Base-by-base conservation (phyloP, 1,140 invertebrate species). In the Drosophila pachea region DNA sequence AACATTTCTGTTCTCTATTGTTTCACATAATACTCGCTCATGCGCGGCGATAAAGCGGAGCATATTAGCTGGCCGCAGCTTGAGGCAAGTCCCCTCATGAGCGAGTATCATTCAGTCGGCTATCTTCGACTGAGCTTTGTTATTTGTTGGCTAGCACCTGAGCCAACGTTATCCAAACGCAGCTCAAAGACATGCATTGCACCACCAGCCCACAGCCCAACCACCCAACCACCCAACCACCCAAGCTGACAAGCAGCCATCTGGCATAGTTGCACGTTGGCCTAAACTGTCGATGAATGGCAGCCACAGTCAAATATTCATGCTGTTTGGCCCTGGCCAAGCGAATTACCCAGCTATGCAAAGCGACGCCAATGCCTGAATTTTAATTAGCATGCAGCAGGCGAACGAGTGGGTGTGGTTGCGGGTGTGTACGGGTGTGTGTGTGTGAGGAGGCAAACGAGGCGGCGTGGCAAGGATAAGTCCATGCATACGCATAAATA, bases 301-400 rank as follows among this genome's bases (percentile, higher is more conserved):
- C 49, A 54, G 63, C 36, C 40, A 56, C 64, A 71, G 66, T 67
- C 63, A 71, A 71, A 71, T 67, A 71, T 71, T 71, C 56, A 71
- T 71, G 63, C 55, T 66, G 62, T 69, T 65, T 66, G 54, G 54
- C 54, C 35, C 55, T 45, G 49, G 55, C 63, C 59, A 62, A 68
- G 68, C 79, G 84, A 83, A 84, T 78, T 83, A 78, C 68, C 64
- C 61, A 78, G 74, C 78, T 84, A 82, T 84, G 79, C 78, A 82
- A 82, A 82, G 73, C 71, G 75, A 55, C 63, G 79, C 75, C 78
- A 83, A 83, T 83, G 76, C 72, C 62, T 78, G 79, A 84, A 83
- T 83, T 83, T 83, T 83, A 83, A 83, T 83, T 83, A 83, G 78
- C 76, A 78, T 74, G 61, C 76, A 69, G 67, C 78, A 61, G 60